These are phyloP conservation scores for Antennarius striatus DNA, from an alignment of 2,113 vertebrate genomes.

Conservation along the genomic window DNA sequence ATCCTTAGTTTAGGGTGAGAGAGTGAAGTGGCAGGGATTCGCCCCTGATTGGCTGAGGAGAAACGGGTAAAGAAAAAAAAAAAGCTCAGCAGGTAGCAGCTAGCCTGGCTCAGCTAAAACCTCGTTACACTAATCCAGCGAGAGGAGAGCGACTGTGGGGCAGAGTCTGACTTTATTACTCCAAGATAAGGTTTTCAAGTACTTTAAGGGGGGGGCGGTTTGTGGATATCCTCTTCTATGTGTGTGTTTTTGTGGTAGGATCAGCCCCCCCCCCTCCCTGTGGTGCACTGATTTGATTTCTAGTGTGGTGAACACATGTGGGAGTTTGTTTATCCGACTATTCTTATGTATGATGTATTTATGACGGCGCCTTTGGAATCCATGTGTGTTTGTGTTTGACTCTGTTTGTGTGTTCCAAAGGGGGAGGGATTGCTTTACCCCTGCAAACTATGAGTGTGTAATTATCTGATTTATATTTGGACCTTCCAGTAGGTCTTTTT, in stretches of 20 bases:
- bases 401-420: neutral
- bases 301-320: constrained; percentile 42
- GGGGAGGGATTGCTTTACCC: constrained; percentile 22
- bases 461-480: constrained; percentile 54
- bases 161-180: constrained; percentile 55
- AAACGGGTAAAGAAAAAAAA: constrained; percentile 24
- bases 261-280: constrained; percentile 26
- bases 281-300: constrained; percentile 48
- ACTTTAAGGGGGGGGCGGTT: constrained; percentile 26
- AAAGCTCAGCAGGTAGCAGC: constrained; percentile 71
- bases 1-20: constrained; percentile 60
- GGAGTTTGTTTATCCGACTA: constrained; percentile 48
- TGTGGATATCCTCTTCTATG: constrained; percentile 52
- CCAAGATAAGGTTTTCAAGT: constrained; percentile 43
- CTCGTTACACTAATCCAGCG: constrained; percentile 53
- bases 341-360: constrained; percentile 52
- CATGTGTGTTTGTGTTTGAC: constrained; percentile 9
- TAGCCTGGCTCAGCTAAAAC: constrained; percentile 42
- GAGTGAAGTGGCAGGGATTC: constrained; percentile 63
- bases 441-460: constrained; percentile 30
- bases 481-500: constrained; percentile 44
- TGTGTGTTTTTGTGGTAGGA: constrained; percentile 53
- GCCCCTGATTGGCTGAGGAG: constrained; percentile 60
- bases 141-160: constrained; percentile 30
- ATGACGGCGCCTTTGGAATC: constrained; percentile 33